These are phyloP conservation scores for Micromys minutus DNA, from an alignment of 2,113 vertebrate species.

Conservation along the genomic window DNA sequence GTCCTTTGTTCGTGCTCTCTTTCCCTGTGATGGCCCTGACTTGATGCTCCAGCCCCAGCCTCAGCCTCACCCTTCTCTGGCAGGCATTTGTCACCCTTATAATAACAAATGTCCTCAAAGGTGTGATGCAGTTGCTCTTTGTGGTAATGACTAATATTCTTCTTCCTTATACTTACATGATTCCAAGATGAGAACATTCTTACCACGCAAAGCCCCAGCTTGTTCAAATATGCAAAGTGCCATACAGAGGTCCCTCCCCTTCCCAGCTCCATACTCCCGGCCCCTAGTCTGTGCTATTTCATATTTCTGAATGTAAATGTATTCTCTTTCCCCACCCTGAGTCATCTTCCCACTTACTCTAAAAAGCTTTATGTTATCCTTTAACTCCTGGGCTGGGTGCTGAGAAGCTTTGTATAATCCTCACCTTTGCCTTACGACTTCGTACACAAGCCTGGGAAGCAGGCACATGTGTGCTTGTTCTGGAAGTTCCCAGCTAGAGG, in stretches of 20 bases:
- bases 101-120: not conserved
- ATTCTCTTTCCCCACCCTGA: not conserved
- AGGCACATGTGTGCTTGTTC: not conserved
- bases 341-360: not conserved
- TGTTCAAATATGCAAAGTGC: not conserved
- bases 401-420: not conserved
- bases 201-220: not conserved
- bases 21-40: not conserved
- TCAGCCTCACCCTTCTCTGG: not conserved
- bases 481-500: not conserved
- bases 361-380: not conserved
- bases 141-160: not conserved
- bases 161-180: not conserved
- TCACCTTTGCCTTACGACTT: not conserved
- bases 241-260: not conserved
- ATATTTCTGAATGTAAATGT: not conserved
- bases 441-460: not conserved
- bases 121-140: not conserved
- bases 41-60: not conserved
- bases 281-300: not conserved
- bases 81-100: not conserved
- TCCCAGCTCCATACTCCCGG: accelerated
- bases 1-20: not conserved
- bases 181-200: not conserved
- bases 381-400: not conserved